Base-by-base conservation (phyloP, 2,113 vertebrate genomes). In the Mustelus asterias region DNA sequence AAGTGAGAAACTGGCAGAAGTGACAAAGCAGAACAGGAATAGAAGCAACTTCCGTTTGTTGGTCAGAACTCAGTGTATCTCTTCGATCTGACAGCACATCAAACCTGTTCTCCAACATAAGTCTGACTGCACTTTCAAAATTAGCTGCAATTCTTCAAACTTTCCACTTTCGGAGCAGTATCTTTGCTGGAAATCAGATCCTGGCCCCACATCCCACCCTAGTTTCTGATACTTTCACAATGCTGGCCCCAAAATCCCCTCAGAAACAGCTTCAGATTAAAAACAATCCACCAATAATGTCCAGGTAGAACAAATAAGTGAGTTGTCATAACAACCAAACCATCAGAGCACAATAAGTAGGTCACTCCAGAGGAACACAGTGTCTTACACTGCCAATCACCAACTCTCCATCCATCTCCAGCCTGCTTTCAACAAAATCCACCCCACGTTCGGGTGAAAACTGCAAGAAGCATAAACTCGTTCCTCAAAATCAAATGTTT, bases 1-100 rank as follows among this genome's bases (percentile, higher is more conserved):
- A 90, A 65, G 60, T 65, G 89, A 65, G 89, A n/a, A 58, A 65
- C 6, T 93, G 89, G 60, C 60, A 93, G 18, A 65, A 93, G n/a
- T 37, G 60, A 93, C 89, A 93, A 93, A 93, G 60, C 89, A 93
- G 89, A 93, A 93, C 89, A 67, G 60, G 60, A 65, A 65, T 65
- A 65, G 37, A 24, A 93, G 5, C 18, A 10, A 33, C n/a, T 93
- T 93, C 89, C 33, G 89, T 41, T 93, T 41, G 4, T 93, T 65
- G 89, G 89, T 93, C 60, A 93, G 89, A 60, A 10, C n/a, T 93
- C 14, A 37, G 89, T 65, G 60, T 93, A 67, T 67, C 60, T 37
- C 89, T 41, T 44, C 33, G 89, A 93, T 93, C 89, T 93, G 13
- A 65, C n/a, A 65, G 89, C 60, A 67, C 33, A 65, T n/a, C 89